A percentile compares a stretch with the other conserved stretches of the same genome.
Evolutionary conservation across 2,113 vertebrate species (phyloP).

Genomic region (Rhodinocichla rosea): DNA sequence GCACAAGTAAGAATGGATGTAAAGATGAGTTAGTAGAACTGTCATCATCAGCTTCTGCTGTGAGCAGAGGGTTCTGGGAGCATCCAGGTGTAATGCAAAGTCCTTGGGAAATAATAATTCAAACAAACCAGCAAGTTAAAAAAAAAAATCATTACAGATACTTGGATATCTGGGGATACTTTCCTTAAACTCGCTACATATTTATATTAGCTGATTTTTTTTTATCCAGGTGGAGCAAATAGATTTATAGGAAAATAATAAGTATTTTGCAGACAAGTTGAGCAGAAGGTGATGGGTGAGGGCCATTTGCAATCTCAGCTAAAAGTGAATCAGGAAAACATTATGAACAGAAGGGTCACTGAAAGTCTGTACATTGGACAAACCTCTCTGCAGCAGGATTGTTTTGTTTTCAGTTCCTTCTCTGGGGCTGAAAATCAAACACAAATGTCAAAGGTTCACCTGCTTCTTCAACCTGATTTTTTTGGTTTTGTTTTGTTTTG

Average conservation of each 20-base stretch:
- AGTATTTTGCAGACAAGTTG: neutral
- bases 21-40: neutral
- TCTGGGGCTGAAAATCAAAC: conserved; percentile 15
- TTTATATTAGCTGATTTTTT: neutral
- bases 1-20: neutral
- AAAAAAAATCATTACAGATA: neutral
- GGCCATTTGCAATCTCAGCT: neutral
- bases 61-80: neutral
- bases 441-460: conserved; percentile 20
- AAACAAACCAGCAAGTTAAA: neutral
- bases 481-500: neutral
- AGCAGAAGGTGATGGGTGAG: neutral
- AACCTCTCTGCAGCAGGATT: neutral
- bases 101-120: neutral
- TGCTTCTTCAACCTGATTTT: neutral
- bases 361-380: neutral
- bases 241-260: neutral
- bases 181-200: neutral
- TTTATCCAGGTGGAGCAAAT: neutral
- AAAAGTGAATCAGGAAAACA: neutral
- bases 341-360: neutral
- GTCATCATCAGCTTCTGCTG: neutral
- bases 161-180: neutral
- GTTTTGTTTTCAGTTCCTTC: conserved; percentile 33
- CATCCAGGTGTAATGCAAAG: neutral